phyloP scores from a whole-genome alignment of 1,140 invertebrate species.

The Calliphora vicina region DNA sequence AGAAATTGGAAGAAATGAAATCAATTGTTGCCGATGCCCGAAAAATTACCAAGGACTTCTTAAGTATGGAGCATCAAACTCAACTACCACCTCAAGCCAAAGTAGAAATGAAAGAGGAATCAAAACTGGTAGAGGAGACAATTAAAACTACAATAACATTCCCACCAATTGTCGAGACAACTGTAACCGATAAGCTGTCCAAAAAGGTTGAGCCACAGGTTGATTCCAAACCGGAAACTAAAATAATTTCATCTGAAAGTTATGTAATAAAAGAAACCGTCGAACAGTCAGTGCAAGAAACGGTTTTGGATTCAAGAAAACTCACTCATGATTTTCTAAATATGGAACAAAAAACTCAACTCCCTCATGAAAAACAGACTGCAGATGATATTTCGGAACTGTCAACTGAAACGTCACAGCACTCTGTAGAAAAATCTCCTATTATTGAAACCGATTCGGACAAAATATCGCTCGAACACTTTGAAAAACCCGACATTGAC shows the following conservation, averaged over 20 bases:
- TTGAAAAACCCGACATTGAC: constrained; percentile 32
- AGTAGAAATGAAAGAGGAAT: not conserved
- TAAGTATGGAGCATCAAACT: constrained; percentile 54
- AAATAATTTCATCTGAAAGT: not conserved
- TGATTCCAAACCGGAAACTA: not conserved
- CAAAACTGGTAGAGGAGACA: constrained; percentile 28
- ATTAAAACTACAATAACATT: constrained; percentile 42
- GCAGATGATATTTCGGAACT: not conserved
- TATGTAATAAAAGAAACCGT: not conserved
- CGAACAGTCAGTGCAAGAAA: not conserved
- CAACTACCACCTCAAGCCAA: constrained; percentile 44
- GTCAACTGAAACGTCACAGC: not conserved
- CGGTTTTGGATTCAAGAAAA: constrained; percentile 41
- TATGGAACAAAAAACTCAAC: constrained; percentile 55
- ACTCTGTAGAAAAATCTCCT: not conserved
- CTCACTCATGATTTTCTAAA: constrained; percentile 53
- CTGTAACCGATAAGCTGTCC: not conserved
- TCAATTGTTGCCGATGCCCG: constrained; percentile 40
- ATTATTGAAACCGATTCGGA: not conserved
- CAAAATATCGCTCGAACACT: not conserved
- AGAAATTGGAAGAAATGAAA: constrained; percentile 24
- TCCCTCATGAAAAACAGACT: constrained; percentile 36
- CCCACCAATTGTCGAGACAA: constrained; percentile 14
- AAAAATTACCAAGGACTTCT: constrained; percentile 55
- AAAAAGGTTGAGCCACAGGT: not conserved